Evolutionary conservation across 2,797 vertebrate species (phyloP), one percentile per base, ranked within the genome.

Genomic region (Arrhamphus sclerolepis): DNA sequence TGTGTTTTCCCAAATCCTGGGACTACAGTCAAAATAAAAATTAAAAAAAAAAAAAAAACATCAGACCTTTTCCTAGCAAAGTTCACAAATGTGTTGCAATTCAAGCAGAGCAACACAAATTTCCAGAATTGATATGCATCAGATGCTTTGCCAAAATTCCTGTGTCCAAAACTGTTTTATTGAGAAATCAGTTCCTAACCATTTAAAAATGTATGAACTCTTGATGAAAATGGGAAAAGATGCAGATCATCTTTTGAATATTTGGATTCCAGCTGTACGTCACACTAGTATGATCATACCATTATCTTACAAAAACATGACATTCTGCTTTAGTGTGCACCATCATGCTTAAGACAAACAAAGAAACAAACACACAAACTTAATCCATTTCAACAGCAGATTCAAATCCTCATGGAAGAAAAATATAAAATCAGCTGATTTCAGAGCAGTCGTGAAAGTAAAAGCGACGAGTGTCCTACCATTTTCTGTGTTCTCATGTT

Each of bases 401-500:
- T 31, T 42, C 40, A 60, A 64, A 70, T 58, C 43, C 46, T 41
- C n/a, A 56, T 9, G 2, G 10, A 40, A 22, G 38, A 17, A 16
- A 1, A 18, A 6, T 14, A 38, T 14, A 38, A 14, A 10, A 17
- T 10, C n/a, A 55, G 44, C 19, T 34, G 31, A 34, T 34, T 34
- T 11, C 13, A 38, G 34, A 38, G 14, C 34, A 3, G 34, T 1
- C 34, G 13, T 11, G 19, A 11, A 7, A 31, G 28, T 4, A 5
- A 41, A 50, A 57, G 40, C 20, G 22, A 1, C 16, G n/a, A 28
- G 42, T 2, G 16, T 0, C 75, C 90, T 89, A 98, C 97, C 97
- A 0, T 96, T 95, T 84, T 99, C 97, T 0, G 95, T 98, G 83
- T 98, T 98, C 85, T 99, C 98, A 0, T 98, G 97, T 64, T 99